These are phyloP conservation scores for Trypoxylus dichotomus DNA, from an alignment of 1,140 invertebrate species.

Conservation along the genomic window DNA sequence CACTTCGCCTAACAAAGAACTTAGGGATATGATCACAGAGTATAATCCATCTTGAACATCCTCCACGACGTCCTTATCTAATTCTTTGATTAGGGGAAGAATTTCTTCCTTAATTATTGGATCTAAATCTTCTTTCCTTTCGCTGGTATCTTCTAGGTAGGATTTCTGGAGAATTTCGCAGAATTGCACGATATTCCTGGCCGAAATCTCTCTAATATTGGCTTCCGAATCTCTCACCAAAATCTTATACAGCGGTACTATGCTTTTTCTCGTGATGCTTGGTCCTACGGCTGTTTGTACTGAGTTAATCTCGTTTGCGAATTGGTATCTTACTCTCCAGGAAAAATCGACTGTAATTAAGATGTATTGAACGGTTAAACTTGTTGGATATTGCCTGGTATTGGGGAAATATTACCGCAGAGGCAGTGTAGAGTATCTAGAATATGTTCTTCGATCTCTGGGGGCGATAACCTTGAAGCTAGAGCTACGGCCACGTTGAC, in stretches of 20 bases:
- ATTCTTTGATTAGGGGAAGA: constrained; percentile 41
- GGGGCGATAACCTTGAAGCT: constrained; percentile 37
- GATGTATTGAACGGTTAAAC: background rate
- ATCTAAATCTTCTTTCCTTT: constrained; percentile 39
- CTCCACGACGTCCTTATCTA: constrained; percentile 40
- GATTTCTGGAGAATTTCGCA: constrained; percentile 40
- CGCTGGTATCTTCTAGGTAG: constrained; percentile 29
- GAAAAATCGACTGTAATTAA: constrained; percentile 41
- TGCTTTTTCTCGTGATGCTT: constrained; percentile 35
- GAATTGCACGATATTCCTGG: constrained; percentile 43
- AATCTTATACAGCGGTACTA: constrained; percentile 41
- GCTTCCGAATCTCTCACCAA: constrained; percentile 42
- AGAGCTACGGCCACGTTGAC: constrained; percentile 45
- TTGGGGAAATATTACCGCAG: background rate
- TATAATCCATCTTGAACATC: constrained; percentile 44
- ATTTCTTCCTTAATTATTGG: constrained; percentile 42
- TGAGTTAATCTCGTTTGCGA: constrained; percentile 40
- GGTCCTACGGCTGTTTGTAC: constrained; percentile 39
- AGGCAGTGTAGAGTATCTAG: constrained; percentile 39
- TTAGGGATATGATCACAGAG: constrained; percentile 40
- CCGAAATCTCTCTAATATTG: constrained; percentile 41
- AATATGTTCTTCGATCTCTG: constrained; percentile 41
- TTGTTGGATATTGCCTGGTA: background rate
- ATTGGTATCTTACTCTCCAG: constrained; percentile 45
- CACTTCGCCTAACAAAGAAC: constrained; percentile 37